phyloP scores from a whole-genome alignment of 2,113 vertebrate genomes.

The Apteryx owenii region DNA sequence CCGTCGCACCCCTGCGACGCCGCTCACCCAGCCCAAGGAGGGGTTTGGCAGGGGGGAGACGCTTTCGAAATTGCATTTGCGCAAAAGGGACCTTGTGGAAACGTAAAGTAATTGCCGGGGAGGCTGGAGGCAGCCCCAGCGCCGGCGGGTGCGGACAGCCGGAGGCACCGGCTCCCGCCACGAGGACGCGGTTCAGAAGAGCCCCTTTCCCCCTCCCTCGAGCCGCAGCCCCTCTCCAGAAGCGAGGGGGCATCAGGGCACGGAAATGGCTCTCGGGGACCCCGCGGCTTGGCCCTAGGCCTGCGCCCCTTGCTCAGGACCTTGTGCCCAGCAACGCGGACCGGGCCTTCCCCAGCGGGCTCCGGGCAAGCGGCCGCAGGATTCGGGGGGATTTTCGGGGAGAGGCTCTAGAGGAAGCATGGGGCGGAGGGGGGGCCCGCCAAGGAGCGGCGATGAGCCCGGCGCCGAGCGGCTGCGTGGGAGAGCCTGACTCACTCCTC shows the following conservation, averaged over 20 bases:
- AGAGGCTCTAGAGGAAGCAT: background rate
- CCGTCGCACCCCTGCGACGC: background rate
- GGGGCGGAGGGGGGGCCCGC: background rate
- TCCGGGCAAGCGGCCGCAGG: background rate
- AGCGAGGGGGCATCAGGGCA: accelerated
- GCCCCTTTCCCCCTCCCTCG: background rate
- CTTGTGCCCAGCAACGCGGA: background rate
- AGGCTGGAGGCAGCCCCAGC: background rate
- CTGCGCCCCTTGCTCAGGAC: background rate
- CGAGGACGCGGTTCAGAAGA: background rate
- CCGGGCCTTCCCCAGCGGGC: background rate
- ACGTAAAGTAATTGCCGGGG: background rate
- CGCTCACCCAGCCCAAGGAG: background rate
- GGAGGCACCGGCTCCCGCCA: accelerated
- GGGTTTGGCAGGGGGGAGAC: background rate
- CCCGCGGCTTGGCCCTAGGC: background rate
- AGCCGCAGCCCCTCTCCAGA: background rate
- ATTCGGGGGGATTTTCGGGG: background rate
- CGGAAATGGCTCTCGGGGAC: background rate
- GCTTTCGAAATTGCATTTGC: background rate
- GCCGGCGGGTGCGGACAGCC: too few relatives aligned
- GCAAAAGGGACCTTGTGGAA: background rate
- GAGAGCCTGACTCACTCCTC: background rate
- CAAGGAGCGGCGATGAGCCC: background rate
- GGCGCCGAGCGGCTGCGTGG: background rate